Conservation (phyloP, 1,140 invertebrate species). For the Trichonephila clavipes region DNA sequence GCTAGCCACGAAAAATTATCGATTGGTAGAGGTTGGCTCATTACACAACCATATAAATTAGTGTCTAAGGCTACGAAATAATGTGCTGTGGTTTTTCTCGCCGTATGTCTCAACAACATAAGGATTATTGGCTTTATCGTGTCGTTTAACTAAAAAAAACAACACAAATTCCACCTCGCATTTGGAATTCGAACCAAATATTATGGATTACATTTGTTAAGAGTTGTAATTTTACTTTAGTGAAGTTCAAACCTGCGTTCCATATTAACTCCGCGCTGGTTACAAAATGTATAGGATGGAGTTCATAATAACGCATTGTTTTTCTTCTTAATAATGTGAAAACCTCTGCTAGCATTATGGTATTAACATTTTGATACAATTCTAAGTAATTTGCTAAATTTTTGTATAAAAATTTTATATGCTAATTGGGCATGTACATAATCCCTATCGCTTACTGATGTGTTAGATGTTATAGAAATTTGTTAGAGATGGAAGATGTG, state of each 20-base stretch:
- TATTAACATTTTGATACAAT: background rate
- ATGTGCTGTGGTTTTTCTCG: background rate
- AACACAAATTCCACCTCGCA: background rate
- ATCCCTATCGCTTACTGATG: background rate
- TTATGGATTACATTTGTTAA: too few species aligned
- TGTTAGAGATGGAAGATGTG: background rate
- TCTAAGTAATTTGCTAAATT: background rate
- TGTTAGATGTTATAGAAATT: background rate
- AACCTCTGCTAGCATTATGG: background rate
- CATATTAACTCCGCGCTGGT: background rate
- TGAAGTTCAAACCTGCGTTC: background rate
- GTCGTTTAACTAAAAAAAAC: background rate
- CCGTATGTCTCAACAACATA: background rate
- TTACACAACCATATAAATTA: background rate
- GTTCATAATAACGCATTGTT: background rate
- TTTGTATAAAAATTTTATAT: background rate
- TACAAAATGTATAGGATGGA: background rate
- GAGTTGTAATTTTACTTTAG: too few species aligned
- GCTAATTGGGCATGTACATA: background rate
- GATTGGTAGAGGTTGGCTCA: background rate
- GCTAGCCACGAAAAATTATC: background rate
- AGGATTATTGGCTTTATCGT: background rate
- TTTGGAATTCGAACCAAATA: background rate
- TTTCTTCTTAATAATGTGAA: background rate
- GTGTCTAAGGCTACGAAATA: background rate